These are phyloP conservation scores for Gymnopithys bicolor DNA, from an alignment of 2,797 vertebrate species.

Conservation along the genomic window DNA sequence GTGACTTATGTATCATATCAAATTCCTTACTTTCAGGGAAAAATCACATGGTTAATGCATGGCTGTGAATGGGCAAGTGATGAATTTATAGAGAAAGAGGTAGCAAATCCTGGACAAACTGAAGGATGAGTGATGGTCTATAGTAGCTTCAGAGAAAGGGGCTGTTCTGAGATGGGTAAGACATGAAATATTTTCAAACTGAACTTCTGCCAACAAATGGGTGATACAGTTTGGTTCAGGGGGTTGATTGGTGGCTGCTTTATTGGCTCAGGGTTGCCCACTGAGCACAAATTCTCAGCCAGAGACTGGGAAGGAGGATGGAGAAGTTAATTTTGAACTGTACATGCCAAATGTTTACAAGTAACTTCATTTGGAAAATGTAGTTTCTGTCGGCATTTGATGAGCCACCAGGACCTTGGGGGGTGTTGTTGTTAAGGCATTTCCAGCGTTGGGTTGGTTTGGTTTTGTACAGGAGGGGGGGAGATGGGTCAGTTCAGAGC, in stretches of 20 bases:
- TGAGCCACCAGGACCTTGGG: background rate
- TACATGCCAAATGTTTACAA: background rate
- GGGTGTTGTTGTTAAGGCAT: background rate
- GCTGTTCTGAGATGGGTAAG: background rate
- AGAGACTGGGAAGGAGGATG: background rate
- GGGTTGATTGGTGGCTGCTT: background rate
- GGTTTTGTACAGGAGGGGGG: background rate
- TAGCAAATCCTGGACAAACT: background rate
- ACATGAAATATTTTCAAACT: background rate
- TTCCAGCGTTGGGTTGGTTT: background rate
- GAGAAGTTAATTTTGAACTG: background rate
- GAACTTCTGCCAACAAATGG: background rate
- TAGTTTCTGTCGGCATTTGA: background rate
- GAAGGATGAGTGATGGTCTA: background rate
- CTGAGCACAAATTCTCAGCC: background rate
- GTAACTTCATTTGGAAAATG: background rate
- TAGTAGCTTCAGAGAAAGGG: background rate
- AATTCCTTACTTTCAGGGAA: slow-evolving; percentile 42
- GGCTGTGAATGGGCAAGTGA: slow-evolving; percentile 21
- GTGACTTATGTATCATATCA: slow-evolving; percentile 53
- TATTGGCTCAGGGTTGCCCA: background rate
- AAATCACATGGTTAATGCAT: background rate
- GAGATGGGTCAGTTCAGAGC: background rate
- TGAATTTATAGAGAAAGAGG: slow-evolving; percentile 2
- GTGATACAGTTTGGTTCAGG: background rate